Conservation (phyloP, 2,113 vertebrate genomes). For the Chamaetylas fuelleborni region DNA sequence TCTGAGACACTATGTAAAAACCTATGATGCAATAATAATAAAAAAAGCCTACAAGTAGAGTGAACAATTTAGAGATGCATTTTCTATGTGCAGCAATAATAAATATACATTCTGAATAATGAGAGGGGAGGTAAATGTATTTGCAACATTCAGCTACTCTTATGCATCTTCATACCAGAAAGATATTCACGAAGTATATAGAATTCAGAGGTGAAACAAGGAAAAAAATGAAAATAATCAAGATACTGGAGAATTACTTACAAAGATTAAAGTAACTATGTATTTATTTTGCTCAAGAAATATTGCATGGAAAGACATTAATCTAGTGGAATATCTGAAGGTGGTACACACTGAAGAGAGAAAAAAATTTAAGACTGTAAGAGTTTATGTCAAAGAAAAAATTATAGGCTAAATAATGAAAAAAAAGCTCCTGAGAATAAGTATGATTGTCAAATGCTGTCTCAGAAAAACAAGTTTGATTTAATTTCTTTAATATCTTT, state of each 20-base stretch:
- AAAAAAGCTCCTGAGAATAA: not conserved
- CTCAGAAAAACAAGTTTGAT: not conserved
- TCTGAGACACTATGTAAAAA: not conserved
- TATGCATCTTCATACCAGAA: not conserved
- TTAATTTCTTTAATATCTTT: not conserved
- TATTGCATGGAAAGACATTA: not conserved
- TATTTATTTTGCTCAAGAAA: not conserved
- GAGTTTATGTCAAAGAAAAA: not conserved
- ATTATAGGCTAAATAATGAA: not conserved
- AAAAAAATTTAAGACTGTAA: not conserved
- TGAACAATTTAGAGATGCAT: not conserved
- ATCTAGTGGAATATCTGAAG: not conserved
- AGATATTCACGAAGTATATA: not conserved
- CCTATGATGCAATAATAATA: not conserved
- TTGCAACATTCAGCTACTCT: conserved; percentile 11
- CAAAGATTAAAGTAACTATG: not conserved
- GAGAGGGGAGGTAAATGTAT: not conserved
- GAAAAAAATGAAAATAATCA: not conserved
- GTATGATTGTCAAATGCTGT: not conserved
- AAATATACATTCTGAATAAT: not conserved
- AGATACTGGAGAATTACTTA: not conserved
- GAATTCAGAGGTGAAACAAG: not conserved
- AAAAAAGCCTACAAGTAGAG: not conserved
- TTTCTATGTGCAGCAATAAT: not conserved
- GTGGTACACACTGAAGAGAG: not conserved